Evolutionary conservation across 2,797 vertebrate species (phyloP).

Genomic region (Thunnus albacares): DNA sequence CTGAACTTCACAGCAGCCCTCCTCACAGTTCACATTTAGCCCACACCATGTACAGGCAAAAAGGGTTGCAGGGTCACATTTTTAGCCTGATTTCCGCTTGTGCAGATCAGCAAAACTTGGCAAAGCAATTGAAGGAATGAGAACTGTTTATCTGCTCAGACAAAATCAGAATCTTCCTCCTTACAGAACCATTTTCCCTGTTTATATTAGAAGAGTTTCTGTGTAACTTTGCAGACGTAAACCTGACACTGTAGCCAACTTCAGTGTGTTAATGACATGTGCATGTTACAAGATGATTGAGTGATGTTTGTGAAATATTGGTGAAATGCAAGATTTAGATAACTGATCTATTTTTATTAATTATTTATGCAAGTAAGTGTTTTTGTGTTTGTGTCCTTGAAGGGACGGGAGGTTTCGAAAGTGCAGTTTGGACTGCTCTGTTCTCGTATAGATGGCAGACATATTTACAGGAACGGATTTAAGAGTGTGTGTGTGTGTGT

Average conservation of each 20-base stretch:
- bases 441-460: slow-evolving; percentile 55
- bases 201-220: background rate
- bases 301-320: background rate
- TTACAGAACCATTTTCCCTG: background rate
- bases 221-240: background rate
- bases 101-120: background rate
- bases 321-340: background rate
- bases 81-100: slow-evolving; percentile 23
- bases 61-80: slow-evolving; percentile 24
- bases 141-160: background rate
- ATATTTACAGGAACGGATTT: slow-evolving; percentile 66
- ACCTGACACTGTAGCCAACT: background rate
- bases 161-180: background rate
- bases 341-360: slow-evolving; percentile 12
- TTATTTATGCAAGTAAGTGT: slow-evolving; percentile 28
- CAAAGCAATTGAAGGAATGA: background rate
- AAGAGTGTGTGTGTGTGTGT: slow-evolving; percentile 26
- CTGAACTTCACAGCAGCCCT: slow-evolving; percentile 61
- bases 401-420: slow-evolving; percentile 54
- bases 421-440: slow-evolving; percentile 59
- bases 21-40: slow-evolving; percentile 64
- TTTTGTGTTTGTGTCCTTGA: slow-evolving; percentile 50
- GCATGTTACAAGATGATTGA: slow-evolving; percentile 1
- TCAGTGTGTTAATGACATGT: slow-evolving; percentile 1
- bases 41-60: slow-evolving; percentile 32